Percentiles rank a stretch among this genome's conserved stretches.
Evolutionary conservation across 2,113 vertebrate genomes (phyloP).

Genomic region (Ptychochromis oligacanthus): DNA sequence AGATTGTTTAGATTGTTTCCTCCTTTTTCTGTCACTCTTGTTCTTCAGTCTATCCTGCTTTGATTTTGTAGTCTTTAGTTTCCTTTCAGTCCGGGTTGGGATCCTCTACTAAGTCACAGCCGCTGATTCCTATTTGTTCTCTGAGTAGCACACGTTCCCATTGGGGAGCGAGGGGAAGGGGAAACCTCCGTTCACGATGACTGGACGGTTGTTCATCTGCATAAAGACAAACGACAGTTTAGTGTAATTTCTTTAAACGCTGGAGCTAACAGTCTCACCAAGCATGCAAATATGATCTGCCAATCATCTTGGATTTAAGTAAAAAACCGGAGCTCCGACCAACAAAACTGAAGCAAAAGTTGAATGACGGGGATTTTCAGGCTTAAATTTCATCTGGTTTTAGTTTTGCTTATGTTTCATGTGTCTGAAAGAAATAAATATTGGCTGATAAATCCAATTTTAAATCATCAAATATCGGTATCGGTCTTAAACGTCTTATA

Average conservation of each 20-base stretch:
- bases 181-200: slow-evolving; percentile 49
- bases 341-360: not conserved
- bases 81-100: slow-evolving; percentile 2
- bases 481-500: not conserved
- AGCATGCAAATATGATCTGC: not conserved
- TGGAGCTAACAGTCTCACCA: too few relatives aligned
- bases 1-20: too few relatives aligned
- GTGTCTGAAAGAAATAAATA: not conserved
- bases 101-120: slow-evolving; percentile 27
- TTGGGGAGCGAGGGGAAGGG: slow-evolving; percentile 52
- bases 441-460: not conserved
- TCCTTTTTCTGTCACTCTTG: slow-evolving; percentile 5
- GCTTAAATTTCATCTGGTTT: not conserved
- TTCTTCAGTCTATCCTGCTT: slow-evolving; percentile 39
- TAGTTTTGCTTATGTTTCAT: not conserved
- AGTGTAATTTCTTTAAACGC: not conserved
- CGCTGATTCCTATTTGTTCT: slow-evolving; percentile 64
- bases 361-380: not conserved
- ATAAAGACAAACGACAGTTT: not conserved
- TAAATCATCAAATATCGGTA: not conserved
- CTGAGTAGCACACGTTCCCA: slow-evolving; percentile 64
- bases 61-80: slow-evolving; percentile 12
- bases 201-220: slow-evolving; percentile 70
- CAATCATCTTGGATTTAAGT: too few relatives aligned
- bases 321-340: too few relatives aligned